These are phyloP conservation scores for Dicrurus megarhynchus DNA, from an alignment of 2,113 vertebrate genomes.

Conservation along the genomic window DNA sequence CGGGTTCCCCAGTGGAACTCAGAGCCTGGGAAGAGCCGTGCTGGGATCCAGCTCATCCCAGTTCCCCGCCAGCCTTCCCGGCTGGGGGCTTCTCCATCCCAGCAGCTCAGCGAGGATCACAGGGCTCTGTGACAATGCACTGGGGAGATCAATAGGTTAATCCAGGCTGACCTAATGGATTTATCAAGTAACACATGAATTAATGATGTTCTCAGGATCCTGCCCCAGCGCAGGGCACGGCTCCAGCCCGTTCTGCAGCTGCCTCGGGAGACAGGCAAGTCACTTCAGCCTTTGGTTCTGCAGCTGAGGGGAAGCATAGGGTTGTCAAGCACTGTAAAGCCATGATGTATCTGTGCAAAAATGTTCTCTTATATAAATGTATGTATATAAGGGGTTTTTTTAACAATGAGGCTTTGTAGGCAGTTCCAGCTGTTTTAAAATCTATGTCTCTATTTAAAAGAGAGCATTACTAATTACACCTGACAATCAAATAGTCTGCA, in stretches of 20 bases:
- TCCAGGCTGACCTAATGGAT: not conserved
- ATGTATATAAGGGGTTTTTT: not conserved
- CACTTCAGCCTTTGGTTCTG: not conserved
- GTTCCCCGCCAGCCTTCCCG: not conserved
- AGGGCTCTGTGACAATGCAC: not conserved
- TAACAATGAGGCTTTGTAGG: not conserved
- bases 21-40: not conserved
- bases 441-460: conserved; percentile 28
- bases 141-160: not conserved
- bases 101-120: accelerated
- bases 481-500: conserved; percentile 11
- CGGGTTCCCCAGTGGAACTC: not conserved
- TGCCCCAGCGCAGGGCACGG: not conserved
- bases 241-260: not conserved
- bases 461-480: conserved; percentile 39
- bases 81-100: not conserved
- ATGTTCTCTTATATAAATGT: not conserved
- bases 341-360: not conserved
- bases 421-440: conserved; percentile 4
- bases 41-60: not conserved
- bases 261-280: not conserved
- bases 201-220: not conserved
- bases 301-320: not conserved
- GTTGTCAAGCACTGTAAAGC: not conserved
- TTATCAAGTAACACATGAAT: not conserved